Conservation (phyloP, 2,113 vertebrate genomes). For the Oncorhynchus keta region DNA sequence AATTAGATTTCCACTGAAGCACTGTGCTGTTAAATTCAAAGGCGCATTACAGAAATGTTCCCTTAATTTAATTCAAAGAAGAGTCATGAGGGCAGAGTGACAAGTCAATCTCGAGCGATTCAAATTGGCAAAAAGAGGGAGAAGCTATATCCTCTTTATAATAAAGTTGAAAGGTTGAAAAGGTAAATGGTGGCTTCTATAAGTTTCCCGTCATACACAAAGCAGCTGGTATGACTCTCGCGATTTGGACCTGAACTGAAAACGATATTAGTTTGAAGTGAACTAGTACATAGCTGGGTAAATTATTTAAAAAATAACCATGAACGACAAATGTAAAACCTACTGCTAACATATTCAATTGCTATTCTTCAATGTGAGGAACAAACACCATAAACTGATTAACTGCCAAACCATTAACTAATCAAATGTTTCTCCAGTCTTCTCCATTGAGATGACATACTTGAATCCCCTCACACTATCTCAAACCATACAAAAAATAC, state of each 20-base stretch:
- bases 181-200: background rate
- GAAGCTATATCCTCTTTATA: conserved; percentile 39
- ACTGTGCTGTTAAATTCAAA: conserved; percentile 49
- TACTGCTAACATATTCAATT: background rate
- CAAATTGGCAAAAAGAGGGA: conserved; percentile 44
- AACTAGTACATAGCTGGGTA: background rate
- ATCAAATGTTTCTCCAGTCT: background rate
- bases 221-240: background rate
- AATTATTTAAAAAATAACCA: background rate
- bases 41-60: conserved; percentile 50
- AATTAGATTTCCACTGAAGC: conserved; percentile 67
- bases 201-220: background rate
- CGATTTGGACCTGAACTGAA: background rate
- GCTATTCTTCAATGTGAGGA: background rate
- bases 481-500: background rate
- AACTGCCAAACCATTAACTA: background rate
- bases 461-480: background rate
- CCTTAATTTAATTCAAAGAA: conserved; percentile 44
- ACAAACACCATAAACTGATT: background rate
- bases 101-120: conserved; percentile 45
- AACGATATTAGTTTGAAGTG: background rate
- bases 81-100: conserved; percentile 48
- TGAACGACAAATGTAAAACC: background rate
- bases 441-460: background rate
- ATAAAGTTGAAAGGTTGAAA: conserved; percentile 44